Evolutionary conservation across 1,140 invertebrate genomes (phyloP).

Genomic region (Melipona quadrifasciata): DNA sequence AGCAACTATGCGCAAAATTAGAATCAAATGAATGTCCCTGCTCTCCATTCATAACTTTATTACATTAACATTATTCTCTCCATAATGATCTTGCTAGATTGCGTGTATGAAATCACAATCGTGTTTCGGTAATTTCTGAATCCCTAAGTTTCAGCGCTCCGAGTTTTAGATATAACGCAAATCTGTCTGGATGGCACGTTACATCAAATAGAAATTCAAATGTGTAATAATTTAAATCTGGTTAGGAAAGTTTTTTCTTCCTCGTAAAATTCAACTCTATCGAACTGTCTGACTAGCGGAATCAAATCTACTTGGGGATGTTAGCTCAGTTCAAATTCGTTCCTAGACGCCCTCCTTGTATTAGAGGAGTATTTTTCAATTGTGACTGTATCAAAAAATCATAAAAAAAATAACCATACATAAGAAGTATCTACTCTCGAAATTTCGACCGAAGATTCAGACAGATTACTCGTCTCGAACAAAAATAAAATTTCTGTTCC

Average conservation of each 20-base stretch:
- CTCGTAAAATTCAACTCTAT: background rate
- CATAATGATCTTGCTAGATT: background rate
- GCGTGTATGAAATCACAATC: background rate
- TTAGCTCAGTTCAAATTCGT: too few relatives aligned
- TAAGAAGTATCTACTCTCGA: too few relatives aligned
- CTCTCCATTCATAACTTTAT: conserved; percentile 11
- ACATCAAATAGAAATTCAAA: background rate
- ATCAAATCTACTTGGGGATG: too few relatives aligned
- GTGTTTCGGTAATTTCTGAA: background rate
- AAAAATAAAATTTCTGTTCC: too few relatives aligned
- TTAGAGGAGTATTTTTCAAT: too few relatives aligned
- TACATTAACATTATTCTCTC: conserved; percentile 20
- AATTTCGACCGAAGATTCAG: too few relatives aligned
- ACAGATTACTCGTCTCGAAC: too few relatives aligned
- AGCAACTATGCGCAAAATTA: conserved; percentile 19
- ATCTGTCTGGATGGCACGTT: background rate
- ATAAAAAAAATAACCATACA: too few relatives aligned
- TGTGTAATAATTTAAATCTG: background rate
- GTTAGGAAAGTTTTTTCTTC: too few relatives aligned
- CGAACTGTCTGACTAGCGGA: background rate
- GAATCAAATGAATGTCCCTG: background rate
- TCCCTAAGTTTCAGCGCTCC: background rate
- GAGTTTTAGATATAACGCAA: background rate
- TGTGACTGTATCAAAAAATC: too few relatives aligned
- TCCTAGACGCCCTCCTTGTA: too few relatives aligned